Evolutionary conservation across 1,140 invertebrate genomes (phyloP).

Genomic region (Pantala flavescens): DNA sequence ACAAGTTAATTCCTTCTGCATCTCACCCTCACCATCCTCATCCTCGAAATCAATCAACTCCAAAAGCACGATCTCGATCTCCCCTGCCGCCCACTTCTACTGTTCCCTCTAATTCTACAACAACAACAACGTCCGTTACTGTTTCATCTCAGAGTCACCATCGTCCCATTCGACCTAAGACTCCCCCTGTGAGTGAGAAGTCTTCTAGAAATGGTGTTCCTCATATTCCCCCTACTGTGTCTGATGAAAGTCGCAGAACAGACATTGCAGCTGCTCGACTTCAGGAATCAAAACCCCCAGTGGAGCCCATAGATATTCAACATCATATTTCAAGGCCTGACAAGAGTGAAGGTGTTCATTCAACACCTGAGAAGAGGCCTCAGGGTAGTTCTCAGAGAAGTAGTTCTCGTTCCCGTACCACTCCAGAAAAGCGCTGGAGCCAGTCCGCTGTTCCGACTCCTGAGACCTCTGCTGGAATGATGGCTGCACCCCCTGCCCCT

Average conservation of each 20-base stretch:
- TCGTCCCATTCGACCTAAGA: neutral
- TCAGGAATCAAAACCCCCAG: neutral
- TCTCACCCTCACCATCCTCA: neutral
- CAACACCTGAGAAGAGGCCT: conserved; percentile 27
- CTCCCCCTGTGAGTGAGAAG: neutral
- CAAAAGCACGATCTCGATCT: neutral
- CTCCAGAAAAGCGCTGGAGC: conserved; percentile 23
- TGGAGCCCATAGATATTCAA: neutral
- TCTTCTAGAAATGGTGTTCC: neutral
- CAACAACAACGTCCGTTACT: neutral
- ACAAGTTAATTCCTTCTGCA: neutral
- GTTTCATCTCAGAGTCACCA: neutral
- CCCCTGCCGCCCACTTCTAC: neutral
- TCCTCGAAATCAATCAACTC: neutral
- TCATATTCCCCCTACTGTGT: neutral
- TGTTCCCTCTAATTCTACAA: neutral
- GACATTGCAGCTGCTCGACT: neutral
- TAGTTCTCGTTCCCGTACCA: conserved; percentile 25
- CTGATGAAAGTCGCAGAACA: neutral
- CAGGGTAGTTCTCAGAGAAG: conserved; percentile 11
- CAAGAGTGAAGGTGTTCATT: neutral
- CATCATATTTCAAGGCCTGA: neutral
- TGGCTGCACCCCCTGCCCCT: conserved; percentile 16
- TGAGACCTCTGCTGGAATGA: conserved; percentile 20
- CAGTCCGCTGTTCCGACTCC: conserved; percentile 21